Conservation (phyloP, 2,888 invertebrate genomes). For the Mechanitis messenoides region DNA sequence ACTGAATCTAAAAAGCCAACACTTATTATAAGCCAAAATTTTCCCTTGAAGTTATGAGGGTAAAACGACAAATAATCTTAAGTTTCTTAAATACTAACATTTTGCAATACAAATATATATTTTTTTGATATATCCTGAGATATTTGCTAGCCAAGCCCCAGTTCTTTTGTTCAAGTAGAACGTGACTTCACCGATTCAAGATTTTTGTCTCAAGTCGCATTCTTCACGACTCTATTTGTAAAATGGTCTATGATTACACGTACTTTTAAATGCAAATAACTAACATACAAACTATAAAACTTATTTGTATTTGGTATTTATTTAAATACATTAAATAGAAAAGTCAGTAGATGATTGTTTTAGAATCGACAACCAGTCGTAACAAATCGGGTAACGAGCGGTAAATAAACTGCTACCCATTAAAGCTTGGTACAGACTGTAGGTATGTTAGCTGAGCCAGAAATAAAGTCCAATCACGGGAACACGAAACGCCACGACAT, state of each 20-base stretch:
- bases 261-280: background rate
- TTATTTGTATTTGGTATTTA: background rate
- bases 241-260: background rate
- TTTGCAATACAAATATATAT: too few relatives aligned
- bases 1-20: too few relatives aligned
- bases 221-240: conserved; percentile 48
- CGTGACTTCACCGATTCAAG: conserved; percentile 56
- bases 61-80: too few relatives aligned
- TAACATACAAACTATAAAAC: background rate
- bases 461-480: conserved; percentile 61
- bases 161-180: conserved; percentile 51
- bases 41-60: too few relatives aligned
- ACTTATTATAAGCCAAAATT: too few relatives aligned
- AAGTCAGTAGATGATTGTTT: conserved; percentile 41
- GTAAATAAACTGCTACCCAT: conserved; percentile 71
- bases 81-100: too few relatives aligned
- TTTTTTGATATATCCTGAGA: conserved; percentile 47
- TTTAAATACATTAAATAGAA: background rate
- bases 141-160: conserved; percentile 52
- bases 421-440: conserved; percentile 51
- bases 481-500: conserved; percentile 32
- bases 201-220: conserved; percentile 41
- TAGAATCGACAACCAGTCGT: conserved; percentile 64
- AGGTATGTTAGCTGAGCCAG: conserved; percentile 52
- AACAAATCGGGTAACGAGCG: conserved; percentile 66